phyloP scores from a whole-genome alignment of 1,140 invertebrate genomes.

The Cotesia chilonis region DNA sequence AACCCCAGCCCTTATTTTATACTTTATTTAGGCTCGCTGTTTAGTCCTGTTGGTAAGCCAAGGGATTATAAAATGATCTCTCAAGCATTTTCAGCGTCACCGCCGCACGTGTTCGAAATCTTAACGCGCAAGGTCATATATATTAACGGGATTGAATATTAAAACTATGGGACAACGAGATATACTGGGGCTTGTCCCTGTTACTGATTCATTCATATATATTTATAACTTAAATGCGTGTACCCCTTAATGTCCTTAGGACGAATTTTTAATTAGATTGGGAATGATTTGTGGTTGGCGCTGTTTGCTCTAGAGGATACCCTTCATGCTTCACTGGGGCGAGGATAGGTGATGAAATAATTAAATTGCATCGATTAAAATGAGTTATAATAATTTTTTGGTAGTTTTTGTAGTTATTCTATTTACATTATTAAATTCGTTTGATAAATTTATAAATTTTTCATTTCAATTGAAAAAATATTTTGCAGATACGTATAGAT shows the following conservation, averaged over 20 bases:
- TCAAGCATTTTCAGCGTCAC: constrained; percentile 15
- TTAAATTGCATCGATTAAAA: background rate
- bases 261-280: constrained; percentile 54
- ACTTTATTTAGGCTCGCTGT: too few species aligned
- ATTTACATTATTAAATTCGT: too few species aligned
- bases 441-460: too few species aligned
- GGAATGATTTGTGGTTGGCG: constrained; percentile 44
- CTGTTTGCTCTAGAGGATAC: background rate
- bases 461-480: too few species aligned
- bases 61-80: background rate
- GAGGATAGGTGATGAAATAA: background rate
- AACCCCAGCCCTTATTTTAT: too few species aligned
- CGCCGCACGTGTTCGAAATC: background rate
- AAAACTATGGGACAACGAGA: constrained; percentile 13
- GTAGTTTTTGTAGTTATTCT: too few species aligned
- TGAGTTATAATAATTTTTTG: too few species aligned
- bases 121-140: background rate
- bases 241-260: constrained; percentile 22
- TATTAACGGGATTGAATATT: constrained; percentile 26
- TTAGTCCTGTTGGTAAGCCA: too few species aligned
- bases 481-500: too few species aligned
- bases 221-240: too few species aligned
- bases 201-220: constrained; percentile 17
- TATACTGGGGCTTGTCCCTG: constrained; percentile 25
- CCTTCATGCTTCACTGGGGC: background rate